Percentiles rank a stretch among this genome's conserved stretches.
Evolutionary conservation across 2,888 invertebrate genomes (phyloP).

Genomic region (Macroteleia sp.): DNA sequence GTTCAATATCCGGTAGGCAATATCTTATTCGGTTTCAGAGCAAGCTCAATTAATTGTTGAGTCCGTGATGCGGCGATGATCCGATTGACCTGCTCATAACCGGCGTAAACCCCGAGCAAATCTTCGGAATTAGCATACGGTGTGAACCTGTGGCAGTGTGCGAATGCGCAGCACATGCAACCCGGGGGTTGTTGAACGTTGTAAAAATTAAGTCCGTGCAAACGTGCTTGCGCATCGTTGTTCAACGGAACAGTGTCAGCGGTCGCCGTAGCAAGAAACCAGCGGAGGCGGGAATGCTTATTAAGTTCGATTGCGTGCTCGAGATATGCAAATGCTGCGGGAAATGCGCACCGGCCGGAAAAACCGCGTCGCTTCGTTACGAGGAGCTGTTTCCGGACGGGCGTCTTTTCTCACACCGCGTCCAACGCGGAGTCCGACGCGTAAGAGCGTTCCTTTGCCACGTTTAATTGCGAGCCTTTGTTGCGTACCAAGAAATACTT

Average conservation of each 20-base stretch:
- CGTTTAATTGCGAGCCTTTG: constrained; percentile 7
- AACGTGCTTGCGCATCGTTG: constrained; percentile 55
- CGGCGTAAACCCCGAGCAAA: constrained; percentile 31
- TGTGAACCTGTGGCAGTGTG: constrained; percentile 47
- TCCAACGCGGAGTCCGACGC: too few relatives aligned
- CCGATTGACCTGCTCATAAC: constrained; percentile 45
- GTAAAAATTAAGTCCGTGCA: constrained; percentile 45
- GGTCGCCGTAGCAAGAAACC: too few relatives aligned
- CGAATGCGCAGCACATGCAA: constrained; percentile 47
- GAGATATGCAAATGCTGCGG: constrained; percentile 70
- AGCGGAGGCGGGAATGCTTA: constrained; percentile 45
- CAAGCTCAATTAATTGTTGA: constrained; percentile 47
- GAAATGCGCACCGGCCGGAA: constrained; percentile 43
- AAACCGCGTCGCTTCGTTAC: constrained; percentile 49
- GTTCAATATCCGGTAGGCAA: constrained; percentile 34
- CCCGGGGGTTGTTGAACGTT: constrained; percentile 58
- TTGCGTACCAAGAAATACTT: neutral
- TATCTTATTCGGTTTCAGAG: constrained; percentile 19
- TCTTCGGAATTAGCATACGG: constrained; percentile 49
- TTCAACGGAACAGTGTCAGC: constrained; percentile 37
- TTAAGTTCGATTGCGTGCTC: constrained; percentile 69
- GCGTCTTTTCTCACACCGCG: constrained; percentile 42
- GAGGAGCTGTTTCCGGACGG: constrained; percentile 36
- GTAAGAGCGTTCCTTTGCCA: too few relatives aligned
- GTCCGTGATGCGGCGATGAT: constrained; percentile 46